These are phyloP conservation scores for Ginglymostoma cirratum DNA, from an alignment of 2,113 vertebrate species.

Conservation along the genomic window DNA sequence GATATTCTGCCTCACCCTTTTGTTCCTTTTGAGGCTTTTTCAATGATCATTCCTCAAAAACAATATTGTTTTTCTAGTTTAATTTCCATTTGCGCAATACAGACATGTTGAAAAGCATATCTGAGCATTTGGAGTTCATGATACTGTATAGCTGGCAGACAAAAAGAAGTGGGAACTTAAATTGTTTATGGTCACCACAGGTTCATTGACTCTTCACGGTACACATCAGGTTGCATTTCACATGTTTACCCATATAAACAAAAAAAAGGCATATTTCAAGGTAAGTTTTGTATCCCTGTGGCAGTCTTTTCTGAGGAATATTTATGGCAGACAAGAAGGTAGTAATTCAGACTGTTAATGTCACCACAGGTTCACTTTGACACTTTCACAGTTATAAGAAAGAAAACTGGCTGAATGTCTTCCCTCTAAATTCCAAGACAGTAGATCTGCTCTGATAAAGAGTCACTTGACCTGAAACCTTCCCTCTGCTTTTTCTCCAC, in stretches of 20 bases:
- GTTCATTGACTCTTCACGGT: too few species aligned
- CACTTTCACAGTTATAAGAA: background rate
- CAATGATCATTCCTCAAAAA: background rate
- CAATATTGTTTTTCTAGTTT: background rate
- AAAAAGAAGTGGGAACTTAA: too few species aligned
- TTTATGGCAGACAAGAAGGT: background rate
- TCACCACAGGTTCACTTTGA: background rate
- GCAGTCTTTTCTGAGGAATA: background rate
- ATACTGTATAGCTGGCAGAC: background rate
- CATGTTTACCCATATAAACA: background rate
- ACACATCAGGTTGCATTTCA: background rate
- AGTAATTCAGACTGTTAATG: background rate
- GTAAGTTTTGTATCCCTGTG: background rate
- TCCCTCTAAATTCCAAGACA: background rate
- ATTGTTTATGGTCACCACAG: too few species aligned
- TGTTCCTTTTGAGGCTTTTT: background rate
- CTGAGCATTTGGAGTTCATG: background rate
- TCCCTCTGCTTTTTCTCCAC: too few species aligned
- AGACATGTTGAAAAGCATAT: background rate
- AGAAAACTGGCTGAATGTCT: background rate
- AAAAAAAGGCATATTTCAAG: background rate
- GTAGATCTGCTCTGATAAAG: too few species aligned
- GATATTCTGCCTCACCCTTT: background rate
- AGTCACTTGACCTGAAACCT: too few species aligned
- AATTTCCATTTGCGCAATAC: background rate